phyloP scores from a whole-genome alignment of 2,888 invertebrate genomes.

The Therioaphis trifolii region DNA sequence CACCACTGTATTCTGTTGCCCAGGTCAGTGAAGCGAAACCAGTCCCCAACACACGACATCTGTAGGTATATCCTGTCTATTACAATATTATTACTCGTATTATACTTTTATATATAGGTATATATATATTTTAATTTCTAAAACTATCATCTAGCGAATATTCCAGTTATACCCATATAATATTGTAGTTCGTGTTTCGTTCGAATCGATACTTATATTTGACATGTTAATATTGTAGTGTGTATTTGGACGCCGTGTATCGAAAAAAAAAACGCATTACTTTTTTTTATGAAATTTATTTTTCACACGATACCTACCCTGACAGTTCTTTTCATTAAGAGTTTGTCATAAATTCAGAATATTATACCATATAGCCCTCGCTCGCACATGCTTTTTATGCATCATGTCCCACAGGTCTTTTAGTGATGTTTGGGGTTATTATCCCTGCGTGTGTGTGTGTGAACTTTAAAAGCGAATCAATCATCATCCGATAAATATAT shows the following conservation, averaged over 20 bases:
- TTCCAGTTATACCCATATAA: neutral
- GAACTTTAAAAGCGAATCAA: conserved; percentile 54
- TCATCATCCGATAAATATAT: conserved; percentile 46
- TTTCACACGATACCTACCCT: conserved; percentile 2
- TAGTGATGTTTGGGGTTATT: neutral
- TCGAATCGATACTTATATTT: no score
- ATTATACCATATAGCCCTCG: conserved; percentile 18
- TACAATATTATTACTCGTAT: no score
- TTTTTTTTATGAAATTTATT: conserved; percentile 9
- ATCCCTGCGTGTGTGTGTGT: neutral
- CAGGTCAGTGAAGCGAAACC: no score
- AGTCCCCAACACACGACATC: no score
- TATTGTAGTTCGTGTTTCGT: neutral
- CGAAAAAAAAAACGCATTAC: neutral
- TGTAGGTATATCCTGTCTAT: no score
- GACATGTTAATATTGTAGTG: neutral
- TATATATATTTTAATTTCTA: neutral
- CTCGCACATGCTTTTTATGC: conserved; percentile 9
- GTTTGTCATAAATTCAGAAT: neutral
- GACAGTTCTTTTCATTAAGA: conserved; percentile 46
- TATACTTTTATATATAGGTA: no score
- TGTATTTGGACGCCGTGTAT: no score
- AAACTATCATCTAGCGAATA: neutral
- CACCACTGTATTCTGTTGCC: no score
- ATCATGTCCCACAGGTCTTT: conserved; percentile 22